Conservation (phyloP, 2,888 invertebrate genomes). For the Euzetes globulus region DNA sequence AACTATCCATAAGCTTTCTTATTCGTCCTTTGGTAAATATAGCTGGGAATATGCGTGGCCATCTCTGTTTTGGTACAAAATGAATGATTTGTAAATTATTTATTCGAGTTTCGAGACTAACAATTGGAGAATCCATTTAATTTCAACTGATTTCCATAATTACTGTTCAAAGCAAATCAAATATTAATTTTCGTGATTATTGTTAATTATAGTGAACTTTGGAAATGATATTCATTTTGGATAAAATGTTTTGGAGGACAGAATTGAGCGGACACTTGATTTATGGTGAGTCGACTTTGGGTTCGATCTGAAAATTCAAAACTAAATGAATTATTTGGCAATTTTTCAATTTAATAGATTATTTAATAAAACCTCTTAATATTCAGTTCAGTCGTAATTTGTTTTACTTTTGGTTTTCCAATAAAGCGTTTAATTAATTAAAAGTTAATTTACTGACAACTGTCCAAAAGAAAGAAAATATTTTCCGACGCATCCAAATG, state of each 20-base stretch:
- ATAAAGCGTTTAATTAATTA: background rate
- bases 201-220: background rate
- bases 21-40: too few species aligned
- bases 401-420: background rate
- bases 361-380: too few species aligned
- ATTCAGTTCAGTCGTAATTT: too few species aligned
- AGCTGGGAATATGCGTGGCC: too few species aligned
- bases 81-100: background rate
- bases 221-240: background rate
- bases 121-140: background rate
- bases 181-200: constrained; percentile 7
- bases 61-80: background rate
- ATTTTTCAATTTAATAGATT: too few species aligned
- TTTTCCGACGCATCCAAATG: background rate
- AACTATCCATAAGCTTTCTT: too few species aligned
- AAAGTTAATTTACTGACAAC: background rate
- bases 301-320: too few species aligned
- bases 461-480: background rate
- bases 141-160: background rate
- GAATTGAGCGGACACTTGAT: too few species aligned
- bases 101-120: background rate
- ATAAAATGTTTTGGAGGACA: background rate
- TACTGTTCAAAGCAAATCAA: background rate
- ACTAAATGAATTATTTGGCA: too few species aligned
- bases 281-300: too few species aligned